Evolutionary conservation across 2,113 vertebrate genomes (phyloP).

Genomic region (Daboia siamensis): DNA sequence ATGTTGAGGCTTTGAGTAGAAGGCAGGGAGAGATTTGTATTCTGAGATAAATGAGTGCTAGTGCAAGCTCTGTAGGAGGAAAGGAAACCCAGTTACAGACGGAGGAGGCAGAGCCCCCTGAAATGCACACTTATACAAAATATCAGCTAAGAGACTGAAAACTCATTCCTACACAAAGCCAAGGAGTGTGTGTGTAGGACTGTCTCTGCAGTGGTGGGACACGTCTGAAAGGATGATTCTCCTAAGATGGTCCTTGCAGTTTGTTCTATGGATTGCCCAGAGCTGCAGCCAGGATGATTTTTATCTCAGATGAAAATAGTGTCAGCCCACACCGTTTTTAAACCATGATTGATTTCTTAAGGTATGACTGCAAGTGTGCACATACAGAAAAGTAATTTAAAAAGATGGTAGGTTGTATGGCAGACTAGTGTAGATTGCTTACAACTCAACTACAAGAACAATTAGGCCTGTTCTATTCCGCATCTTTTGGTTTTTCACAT

Average conservation of each 20-base stretch:
- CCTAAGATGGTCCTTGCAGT: background rate
- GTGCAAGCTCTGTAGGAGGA: slow-evolving; percentile 99
- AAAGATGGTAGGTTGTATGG: background rate
- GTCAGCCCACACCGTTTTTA: slow-evolving; percentile 34
- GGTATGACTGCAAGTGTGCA: slow-evolving; percentile 4
- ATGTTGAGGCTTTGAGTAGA: slow-evolving; percentile 99
- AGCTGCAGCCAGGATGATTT: background rate
- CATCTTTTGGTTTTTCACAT: background rate
- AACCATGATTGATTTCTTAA: slow-evolving; percentile 14
- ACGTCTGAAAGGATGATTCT: background rate
- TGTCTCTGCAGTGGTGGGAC: background rate
- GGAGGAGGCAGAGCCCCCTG: slow-evolving; percentile 78
- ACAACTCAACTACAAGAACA: too few relatives aligned
- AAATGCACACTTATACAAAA: slow-evolving; percentile 74
- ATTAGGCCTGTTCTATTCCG: background rate
- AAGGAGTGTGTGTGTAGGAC: background rate
- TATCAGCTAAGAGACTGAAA: slow-evolving; percentile 61
- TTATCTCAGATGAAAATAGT: background rate
- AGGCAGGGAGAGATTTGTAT: slow-evolving; percentile 99
- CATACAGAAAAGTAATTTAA: background rate
- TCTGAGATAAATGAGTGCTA: slow-evolving; percentile 99
- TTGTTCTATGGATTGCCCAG: background rate
- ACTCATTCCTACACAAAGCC: slow-evolving; percentile 18
- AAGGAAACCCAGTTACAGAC: slow-evolving; percentile 96
- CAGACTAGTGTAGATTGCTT: background rate